phyloP scores from a whole-genome alignment of 2,888 invertebrate species.

The Malthinus flaveolus region DNA sequence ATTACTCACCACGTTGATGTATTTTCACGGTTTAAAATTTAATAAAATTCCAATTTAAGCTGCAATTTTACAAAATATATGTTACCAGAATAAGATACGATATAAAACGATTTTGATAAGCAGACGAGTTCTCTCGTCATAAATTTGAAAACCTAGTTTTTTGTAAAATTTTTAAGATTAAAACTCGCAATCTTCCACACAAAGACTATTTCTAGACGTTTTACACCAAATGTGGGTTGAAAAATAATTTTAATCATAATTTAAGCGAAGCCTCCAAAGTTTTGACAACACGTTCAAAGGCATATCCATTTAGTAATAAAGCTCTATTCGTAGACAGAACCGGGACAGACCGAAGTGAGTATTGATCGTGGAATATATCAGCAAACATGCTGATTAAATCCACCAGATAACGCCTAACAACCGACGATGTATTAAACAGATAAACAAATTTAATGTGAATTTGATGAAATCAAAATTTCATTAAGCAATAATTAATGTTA shows the following conservation, averaged over 20 bases:
- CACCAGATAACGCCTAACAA: conserved; percentile 26
- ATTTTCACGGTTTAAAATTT: too few relatives aligned
- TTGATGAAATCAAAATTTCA: conserved; percentile 10
- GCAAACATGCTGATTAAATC: conserved; percentile 28
- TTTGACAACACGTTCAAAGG: conserved; percentile 15
- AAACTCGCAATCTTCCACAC: too few relatives aligned
- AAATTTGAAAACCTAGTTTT: too few relatives aligned
- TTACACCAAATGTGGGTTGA: too few relatives aligned
- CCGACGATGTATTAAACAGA: conserved; percentile 23
- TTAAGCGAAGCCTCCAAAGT: conserved; percentile 9
- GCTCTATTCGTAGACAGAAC: conserved; percentile 23
- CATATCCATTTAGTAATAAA: conserved; percentile 26
- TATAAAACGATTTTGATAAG: too few relatives aligned
- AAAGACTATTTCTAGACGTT: too few relatives aligned
- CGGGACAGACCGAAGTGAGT: conserved; percentile 24
- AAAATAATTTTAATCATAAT: conserved; percentile 11
- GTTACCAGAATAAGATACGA: too few relatives aligned
- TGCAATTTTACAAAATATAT: too few relatives aligned
- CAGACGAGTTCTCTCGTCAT: too few relatives aligned
- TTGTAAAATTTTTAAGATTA: too few relatives aligned
- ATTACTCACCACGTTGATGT: too few relatives aligned
- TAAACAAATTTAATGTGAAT: conserved; percentile 18
- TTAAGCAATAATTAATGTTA: conserved; percentile 6
- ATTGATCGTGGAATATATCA: conserved; percentile 28
- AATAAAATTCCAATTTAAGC: too few relatives aligned